Base-by-base conservation (phyloP, 2,888 invertebrate species). In the Trileptium ribeirensis region DNA sequence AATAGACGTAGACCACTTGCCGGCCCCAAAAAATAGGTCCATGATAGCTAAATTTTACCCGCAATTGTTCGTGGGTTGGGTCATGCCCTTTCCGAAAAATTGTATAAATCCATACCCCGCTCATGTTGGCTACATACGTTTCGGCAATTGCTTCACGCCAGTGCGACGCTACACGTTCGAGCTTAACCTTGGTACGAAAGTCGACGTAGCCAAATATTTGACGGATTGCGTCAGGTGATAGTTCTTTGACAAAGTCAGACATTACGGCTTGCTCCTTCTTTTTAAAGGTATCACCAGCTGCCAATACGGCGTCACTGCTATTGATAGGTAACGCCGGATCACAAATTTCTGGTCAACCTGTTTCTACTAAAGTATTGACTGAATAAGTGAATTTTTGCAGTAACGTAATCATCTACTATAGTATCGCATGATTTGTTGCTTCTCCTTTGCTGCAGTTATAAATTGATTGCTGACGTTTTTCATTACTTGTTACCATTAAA, bases 11-110 rank as follows among this genome's bases (percentile, higher is more conserved):
- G 74, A 85, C 85, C 75, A 88, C 88, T 79, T 86, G 86, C 40
- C 87, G 85, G 67, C 86, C 85, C 88, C 88, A 88, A 83, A 88
- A 88, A 40, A 88, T 86, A 19, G 88, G 88, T 0, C 88, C 88
- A 78, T 88, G 88, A 77, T 84, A 84, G 67, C 85, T 84, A 77
- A 86, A 84, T 82, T 88, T 87, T 24, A 88, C 86, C 78, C 86
- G 85, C 85, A 87, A 85, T 82, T 86, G 86, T 64, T 87, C 87
- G 83, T 88, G 88, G 0, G 86, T 87, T 33, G 80, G 75, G 36
- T 36, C 1, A 24, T 51, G 31, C 67, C 38, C 37, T 40, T 39
- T 70, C 31, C 87, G 83, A 84, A 88, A 88, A 77, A 88, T 87
- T 67, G 87, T 84, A 82, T 88, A 88, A 67, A 88, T 84, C 88